Evolutionary conservation across 2,113 vertebrate genomes (phyloP).

Genomic region (Tetraodon nigroviridis): DNA sequence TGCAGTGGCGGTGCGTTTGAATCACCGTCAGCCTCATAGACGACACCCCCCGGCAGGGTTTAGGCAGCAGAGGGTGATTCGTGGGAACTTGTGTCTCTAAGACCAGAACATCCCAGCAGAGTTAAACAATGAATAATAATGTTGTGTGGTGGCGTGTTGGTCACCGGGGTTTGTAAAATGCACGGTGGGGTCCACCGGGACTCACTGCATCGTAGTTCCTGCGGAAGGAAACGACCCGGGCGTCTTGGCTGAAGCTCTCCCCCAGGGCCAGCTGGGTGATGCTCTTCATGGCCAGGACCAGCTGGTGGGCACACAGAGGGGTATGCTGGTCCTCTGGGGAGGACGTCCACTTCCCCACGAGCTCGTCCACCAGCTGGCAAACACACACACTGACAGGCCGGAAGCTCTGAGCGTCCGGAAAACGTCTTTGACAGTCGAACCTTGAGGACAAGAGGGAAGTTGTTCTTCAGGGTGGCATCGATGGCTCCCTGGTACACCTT

Average conservation of each 20-base stretch:
- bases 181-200: too few species aligned
- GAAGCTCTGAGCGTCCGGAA: neutral
- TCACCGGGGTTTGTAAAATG: too few species aligned
- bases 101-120: too few species aligned
- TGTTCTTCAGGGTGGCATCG: conserved; percentile 78
- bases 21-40: too few species aligned
- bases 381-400: conserved; percentile 7
- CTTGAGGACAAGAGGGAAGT: conserved; percentile 83
- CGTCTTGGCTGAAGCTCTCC: conserved; percentile 80
- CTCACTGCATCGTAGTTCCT: conserved; percentile 90
- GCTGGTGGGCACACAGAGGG: conserved; percentile 87
- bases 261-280: conserved; percentile 90
- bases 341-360: conserved; percentile 86
- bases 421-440: conserved; percentile 50
- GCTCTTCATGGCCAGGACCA: conserved; percentile 91
- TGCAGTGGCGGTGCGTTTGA: too few species aligned
- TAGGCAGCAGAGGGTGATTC: too few species aligned
- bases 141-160: too few species aligned
- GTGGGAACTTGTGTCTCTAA: too few species aligned
- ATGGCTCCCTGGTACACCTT: conserved; percentile 84
- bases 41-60: too few species aligned
- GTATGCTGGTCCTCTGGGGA: conserved; percentile 86
- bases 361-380: conserved; percentile 84
- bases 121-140: too few species aligned
- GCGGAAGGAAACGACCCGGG: conserved; percentile 85